Evolutionary conservation across 2,113 vertebrate species (phyloP).

Genomic region (Junco hyemalis): DNA sequence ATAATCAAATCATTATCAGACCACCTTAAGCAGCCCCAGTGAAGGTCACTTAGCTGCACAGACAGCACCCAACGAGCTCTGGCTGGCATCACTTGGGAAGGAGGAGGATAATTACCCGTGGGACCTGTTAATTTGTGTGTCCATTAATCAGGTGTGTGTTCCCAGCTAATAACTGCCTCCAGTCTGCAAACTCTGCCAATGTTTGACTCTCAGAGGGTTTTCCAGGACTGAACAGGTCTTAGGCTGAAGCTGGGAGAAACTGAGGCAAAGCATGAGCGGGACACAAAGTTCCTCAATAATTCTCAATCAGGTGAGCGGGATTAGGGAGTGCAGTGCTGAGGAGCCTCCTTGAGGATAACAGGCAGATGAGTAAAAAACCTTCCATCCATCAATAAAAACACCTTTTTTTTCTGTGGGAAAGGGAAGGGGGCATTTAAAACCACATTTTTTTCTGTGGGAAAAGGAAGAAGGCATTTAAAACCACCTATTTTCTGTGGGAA

Average conservation of each 20-base stretch:
- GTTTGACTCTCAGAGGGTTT: background rate
- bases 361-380: background rate
- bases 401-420: background rate
- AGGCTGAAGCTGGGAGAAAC: background rate
- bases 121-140: background rate
- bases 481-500: background rate
- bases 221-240: background rate
- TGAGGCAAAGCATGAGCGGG: background rate
- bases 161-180: background rate
- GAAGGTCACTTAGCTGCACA: slow-evolving; percentile 5
- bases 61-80: background rate
- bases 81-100: background rate
- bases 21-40: background rate
- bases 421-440: background rate
- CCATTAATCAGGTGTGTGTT: background rate
- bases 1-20: slow-evolving; percentile 35
- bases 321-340: background rate
- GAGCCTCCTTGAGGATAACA: background rate
- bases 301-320: background rate
- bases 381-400: background rate
- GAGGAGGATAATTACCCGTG: background rate
- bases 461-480: background rate
- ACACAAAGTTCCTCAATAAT: fast-evolving
- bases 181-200: background rate
- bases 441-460: too few species aligned